phyloP scores from a whole-genome alignment of 2,888 invertebrate species.

The Plagodis pulveraria region DNA sequence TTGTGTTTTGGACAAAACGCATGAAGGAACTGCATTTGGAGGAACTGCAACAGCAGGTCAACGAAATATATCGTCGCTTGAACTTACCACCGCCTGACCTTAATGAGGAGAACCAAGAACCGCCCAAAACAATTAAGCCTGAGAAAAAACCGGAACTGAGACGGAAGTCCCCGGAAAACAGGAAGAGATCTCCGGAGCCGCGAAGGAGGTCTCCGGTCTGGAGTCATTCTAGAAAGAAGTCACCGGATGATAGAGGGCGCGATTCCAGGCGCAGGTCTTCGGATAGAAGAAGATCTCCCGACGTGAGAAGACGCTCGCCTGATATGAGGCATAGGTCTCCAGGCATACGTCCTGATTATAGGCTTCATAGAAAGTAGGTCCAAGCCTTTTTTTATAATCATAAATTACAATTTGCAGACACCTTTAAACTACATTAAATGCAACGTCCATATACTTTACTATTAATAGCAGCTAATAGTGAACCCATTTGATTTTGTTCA shows the following conservation, averaged over 20 bases:
- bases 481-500: no score
- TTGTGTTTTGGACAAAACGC: constrained; percentile 92
- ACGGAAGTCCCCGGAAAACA: constrained; percentile 16
- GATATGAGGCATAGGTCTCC: constrained; percentile 10
- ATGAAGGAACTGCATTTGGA: constrained; percentile 91
- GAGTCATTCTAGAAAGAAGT: constrained; percentile 6
- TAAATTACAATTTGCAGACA: neutral
- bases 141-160: constrained; percentile 15
- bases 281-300: constrained; percentile 1
- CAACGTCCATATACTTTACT: no score
- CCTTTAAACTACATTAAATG: neutral
- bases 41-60: constrained; percentile 87
- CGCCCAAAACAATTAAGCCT: constrained; percentile 15
- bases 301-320: constrained; percentile 9
- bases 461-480: no score
- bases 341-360: constrained; percentile 7
- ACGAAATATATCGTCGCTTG: constrained; percentile 88
- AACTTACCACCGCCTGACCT: constrained; percentile 67
- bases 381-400: neutral
- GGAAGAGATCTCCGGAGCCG: constrained; percentile 36
- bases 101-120: constrained; percentile 34
- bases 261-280: constrained; percentile 9
- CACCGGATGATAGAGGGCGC: constrained; percentile 3
- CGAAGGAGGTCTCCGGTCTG: constrained; percentile 5
- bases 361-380: constrained; percentile 7